These are phyloP conservation scores for Chloropsis cyanopogon DNA, from an alignment of 2,113 vertebrate species.

Conservation along the genomic window DNA sequence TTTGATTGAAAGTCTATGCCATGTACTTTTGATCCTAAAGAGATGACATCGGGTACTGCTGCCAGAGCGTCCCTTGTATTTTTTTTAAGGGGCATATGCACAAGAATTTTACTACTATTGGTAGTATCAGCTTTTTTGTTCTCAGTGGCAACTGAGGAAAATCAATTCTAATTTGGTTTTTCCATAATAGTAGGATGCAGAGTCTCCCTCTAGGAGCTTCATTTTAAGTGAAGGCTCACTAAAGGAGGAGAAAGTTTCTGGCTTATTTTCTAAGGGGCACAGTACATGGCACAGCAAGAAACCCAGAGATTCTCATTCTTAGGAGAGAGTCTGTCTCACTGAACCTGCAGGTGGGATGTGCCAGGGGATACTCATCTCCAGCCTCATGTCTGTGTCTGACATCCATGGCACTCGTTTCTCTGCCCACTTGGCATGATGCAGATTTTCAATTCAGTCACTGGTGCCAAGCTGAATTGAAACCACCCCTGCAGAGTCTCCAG, in stretches of 20 bases:
- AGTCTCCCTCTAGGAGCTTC: background rate
- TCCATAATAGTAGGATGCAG: background rate
- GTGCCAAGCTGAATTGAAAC: background rate
- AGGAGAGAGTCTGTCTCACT: background rate
- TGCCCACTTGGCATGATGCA: background rate
- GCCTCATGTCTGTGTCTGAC: background rate
- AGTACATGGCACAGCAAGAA: background rate
- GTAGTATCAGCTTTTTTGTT: background rate
- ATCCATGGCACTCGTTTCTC: background rate
- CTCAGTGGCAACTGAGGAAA: background rate
- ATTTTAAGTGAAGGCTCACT: background rate
- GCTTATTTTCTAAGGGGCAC: background rate
- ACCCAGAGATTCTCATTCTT: background rate
- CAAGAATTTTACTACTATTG: background rate
- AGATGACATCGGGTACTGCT: background rate
- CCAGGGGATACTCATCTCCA: background rate
- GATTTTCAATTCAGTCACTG: background rate
- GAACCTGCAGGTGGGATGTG: background rate
- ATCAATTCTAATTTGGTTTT: background rate
- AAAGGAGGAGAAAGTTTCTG: background rate
- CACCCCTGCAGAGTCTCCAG: background rate
- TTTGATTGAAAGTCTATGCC: background rate
- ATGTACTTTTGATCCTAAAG: background rate
- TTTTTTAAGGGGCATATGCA: background rate
- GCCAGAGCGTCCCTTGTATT: background rate